Conservation (phyloP, 1,140 invertebrate genomes). For the Diprion similis region DNA sequence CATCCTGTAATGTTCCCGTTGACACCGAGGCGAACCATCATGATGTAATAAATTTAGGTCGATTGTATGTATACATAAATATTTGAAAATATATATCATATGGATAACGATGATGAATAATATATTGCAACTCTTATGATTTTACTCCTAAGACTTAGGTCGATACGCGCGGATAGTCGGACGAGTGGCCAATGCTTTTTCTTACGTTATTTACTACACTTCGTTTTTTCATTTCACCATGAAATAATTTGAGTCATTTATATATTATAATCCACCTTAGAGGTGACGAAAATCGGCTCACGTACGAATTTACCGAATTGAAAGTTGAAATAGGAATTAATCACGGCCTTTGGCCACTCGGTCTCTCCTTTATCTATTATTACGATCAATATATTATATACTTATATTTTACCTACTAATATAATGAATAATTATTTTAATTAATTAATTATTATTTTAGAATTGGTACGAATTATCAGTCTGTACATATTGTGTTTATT, state of each 20-base stretch:
- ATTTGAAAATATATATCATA: conserved; percentile 8
- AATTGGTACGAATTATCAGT: conserved; percentile 33
- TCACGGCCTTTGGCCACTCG: neutral
- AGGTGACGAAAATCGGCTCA: neutral
- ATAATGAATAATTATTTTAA: conserved; percentile 30
- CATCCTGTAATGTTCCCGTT: neutral
- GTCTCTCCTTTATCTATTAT: neutral
- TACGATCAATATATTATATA: neutral
- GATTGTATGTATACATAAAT: conserved; percentile 22
- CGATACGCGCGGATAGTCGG: neutral
- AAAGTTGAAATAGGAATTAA: too few species aligned
- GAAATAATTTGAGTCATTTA: too few species aligned
- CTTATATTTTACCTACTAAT: conserved; percentile 30
- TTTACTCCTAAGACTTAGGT: conserved; percentile 17
- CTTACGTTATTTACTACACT: neutral
- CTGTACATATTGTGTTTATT: conserved; percentile 46
- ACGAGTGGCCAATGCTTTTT: neutral
- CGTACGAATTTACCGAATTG: too few species aligned
- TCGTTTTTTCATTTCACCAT: too few species aligned
- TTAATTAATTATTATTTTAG: conserved; percentile 30
- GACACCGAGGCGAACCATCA: conserved; percentile 16
- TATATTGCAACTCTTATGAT: conserved; percentile 30
- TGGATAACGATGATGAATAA: conserved; percentile 33
- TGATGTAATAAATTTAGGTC: conserved; percentile 32
- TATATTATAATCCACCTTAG: too few species aligned